Evolutionary conservation across 2,113 vertebrate species (phyloP).

Genomic region (Coptodon bakossiorum): DNA sequence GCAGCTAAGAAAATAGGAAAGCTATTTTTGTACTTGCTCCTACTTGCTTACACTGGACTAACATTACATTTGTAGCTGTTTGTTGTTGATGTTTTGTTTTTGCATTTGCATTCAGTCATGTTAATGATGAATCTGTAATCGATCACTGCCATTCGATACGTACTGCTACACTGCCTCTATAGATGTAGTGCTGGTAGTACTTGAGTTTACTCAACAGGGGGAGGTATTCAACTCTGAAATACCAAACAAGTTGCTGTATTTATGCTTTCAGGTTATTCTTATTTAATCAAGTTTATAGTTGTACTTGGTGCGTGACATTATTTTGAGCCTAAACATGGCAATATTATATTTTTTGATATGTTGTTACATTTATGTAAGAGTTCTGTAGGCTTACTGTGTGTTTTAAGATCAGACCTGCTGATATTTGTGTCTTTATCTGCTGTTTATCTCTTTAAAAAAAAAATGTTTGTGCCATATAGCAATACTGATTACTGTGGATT

Average conservation of each 20-base stretch:
- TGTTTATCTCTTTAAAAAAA: background rate
- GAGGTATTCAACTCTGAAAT: conserved; percentile 23
- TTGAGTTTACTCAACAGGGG: conserved; percentile 44
- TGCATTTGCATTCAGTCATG: background rate
- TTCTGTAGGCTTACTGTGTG: background rate
- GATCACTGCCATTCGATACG: conserved; percentile 68
- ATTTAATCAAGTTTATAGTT: conserved; percentile 21
- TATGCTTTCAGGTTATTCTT: conserved; percentile 24
- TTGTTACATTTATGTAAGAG: background rate
- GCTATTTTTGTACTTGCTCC: conserved; percentile 36
- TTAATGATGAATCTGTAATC: conserved; percentile 36
- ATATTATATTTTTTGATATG: conserved; percentile 21
- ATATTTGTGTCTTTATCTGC: background rate
- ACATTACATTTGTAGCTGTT: conserved; percentile 42
- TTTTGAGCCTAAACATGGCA: conserved; percentile 1
- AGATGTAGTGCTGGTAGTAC: conserved; percentile 13
- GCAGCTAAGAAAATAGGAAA: conserved; percentile 32
- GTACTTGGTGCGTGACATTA: background rate
- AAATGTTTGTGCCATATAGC: background rate
- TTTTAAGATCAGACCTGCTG: background rate
- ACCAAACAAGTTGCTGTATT: conserved; percentile 36
- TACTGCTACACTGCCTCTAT: background rate
- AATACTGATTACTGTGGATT: background rate
- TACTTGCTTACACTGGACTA: conserved; percentile 51
- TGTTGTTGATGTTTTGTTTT: conserved; percentile 14